Conservation (phyloP, 2,888 invertebrate species). For the Brachypterus glaber region DNA sequence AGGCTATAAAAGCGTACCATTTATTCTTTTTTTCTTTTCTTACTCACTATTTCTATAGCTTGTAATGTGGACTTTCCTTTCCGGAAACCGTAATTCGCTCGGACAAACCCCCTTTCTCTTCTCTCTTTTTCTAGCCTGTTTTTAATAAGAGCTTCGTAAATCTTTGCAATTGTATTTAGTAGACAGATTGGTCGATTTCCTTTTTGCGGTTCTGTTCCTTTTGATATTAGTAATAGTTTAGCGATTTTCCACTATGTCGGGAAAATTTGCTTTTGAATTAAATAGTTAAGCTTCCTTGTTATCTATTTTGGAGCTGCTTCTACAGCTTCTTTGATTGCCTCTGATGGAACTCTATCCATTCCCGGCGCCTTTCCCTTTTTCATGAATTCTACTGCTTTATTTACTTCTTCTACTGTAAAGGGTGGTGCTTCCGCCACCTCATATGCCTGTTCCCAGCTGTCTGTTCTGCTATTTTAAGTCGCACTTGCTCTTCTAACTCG, state of each 20-base stretch:
- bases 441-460: too few relatives aligned
- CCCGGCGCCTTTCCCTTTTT: conserved; percentile 4
- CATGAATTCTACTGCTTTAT: conserved; percentile 1
- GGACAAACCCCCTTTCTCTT: background rate
- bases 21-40: too few relatives aligned
- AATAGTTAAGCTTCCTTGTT: conserved; percentile 2
- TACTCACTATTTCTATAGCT: too few relatives aligned
- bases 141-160: conserved; percentile 11
- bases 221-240: conserved; percentile 12
- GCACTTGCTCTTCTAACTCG: too few relatives aligned
- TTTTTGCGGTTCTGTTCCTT: too few relatives aligned
- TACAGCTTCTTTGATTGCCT: conserved; percentile 4
- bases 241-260: conserved; percentile 14
- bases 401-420: conserved; percentile 4
- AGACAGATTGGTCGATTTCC: conserved; percentile 1
- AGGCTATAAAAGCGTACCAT: too few relatives aligned
- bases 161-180: conserved; percentile 15
- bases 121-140: conserved; percentile 7
- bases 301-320: background rate
- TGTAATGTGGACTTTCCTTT: too few relatives aligned
- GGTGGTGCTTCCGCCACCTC: too few relatives aligned
- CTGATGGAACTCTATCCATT: conserved; percentile 6
- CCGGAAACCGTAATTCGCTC: conserved; percentile 1
- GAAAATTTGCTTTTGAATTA: conserved; percentile 11
- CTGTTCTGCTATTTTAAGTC: too few relatives aligned